phyloP scores from a whole-genome alignment of 2,888 invertebrate genomes.

The Julus scanicus region DNA sequence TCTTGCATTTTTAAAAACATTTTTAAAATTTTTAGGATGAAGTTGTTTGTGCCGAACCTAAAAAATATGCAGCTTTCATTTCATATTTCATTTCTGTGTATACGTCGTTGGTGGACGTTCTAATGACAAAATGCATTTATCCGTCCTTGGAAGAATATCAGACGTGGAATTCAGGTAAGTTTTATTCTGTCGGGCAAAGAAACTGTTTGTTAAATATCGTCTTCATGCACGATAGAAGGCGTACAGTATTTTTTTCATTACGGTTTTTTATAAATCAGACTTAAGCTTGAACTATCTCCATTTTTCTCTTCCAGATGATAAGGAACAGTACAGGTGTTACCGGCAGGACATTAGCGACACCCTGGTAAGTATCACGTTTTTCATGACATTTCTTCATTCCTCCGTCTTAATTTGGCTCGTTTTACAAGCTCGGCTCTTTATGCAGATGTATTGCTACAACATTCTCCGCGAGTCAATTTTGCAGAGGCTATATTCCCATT shows the following conservation, averaged over 20 bases:
- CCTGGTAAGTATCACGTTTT: conserved; percentile 70
- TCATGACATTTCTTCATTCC: not conserved
- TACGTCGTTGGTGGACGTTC: conserved; percentile 78
- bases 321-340: conserved; percentile 86
- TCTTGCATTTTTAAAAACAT: not conserved
- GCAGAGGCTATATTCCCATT: conserved; percentile 75
- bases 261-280: not conserved
- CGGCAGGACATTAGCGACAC: conserved; percentile 88
- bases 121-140: conserved; percentile 83
- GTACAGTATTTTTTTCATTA: too few relatives aligned
- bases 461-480: conserved; percentile 80
- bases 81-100: conserved; percentile 80
- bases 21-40: conserved; percentile 72
- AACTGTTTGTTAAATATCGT: too few relatives aligned
- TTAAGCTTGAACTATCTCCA: not conserved
- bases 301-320: conserved; percentile 74
- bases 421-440: conserved; percentile 56
- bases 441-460: conserved; percentile 85
- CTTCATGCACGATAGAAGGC: too few relatives aligned
- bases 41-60: conserved; percentile 69
- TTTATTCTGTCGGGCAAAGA: not conserved
- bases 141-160: conserved; percentile 73
- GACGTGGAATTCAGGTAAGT: conserved; percentile 65
- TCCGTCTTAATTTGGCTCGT: not conserved
- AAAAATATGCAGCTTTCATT: conserved; percentile 69